A percentile compares a stretch with the other conserved stretches of the same genome.
Evolutionary conservation across 2,113 vertebrate genomes (phyloP).

Genomic region (Toxotes jaculatrix): DNA sequence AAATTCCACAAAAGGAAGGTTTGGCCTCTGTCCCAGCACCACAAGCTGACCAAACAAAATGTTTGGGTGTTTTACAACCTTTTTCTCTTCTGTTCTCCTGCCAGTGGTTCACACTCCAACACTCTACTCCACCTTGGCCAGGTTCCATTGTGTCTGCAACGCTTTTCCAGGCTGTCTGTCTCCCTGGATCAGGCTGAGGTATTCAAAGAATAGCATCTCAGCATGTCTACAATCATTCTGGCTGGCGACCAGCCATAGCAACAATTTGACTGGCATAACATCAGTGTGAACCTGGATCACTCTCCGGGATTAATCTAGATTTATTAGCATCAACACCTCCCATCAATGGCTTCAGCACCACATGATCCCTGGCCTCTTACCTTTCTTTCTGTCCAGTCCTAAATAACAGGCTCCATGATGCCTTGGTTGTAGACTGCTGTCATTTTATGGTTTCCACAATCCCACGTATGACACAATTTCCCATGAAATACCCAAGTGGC

Average conservation of each 20-base stretch:
- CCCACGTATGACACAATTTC: slow-evolving; percentile 8
- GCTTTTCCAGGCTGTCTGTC: slow-evolving; percentile 55
- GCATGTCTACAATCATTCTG: slow-evolving; percentile 58
- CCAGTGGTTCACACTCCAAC: slow-evolving; percentile 53
- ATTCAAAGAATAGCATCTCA: slow-evolving; percentile 61
- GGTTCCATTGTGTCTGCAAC: slow-evolving; percentile 67
- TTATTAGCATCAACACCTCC: slow-evolving; percentile 63
- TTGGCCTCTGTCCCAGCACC: slow-evolving; percentile 39
- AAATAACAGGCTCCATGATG: slow-evolving; percentile 14
- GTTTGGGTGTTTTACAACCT: slow-evolving; percentile 58
- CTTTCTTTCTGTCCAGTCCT: slow-evolving; percentile 16
- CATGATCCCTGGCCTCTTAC: slow-evolving; percentile 41
- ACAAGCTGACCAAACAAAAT: slow-evolving; percentile 60
- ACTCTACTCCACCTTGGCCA: slow-evolving; percentile 58
- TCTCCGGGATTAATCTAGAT: slow-evolving; percentile 67
- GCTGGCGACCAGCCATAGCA: slow-evolving; percentile 57
- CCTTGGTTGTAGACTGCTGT: slow-evolving; percentile 16
- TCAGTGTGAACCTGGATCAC: slow-evolving; percentile 53
- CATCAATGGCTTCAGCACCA: slow-evolving; percentile 15
- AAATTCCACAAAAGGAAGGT: slow-evolving; percentile 52
- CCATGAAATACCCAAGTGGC: not conserved
- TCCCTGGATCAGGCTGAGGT: slow-evolving; percentile 46
- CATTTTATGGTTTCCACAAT: slow-evolving; percentile 1
- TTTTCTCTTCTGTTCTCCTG: slow-evolving; percentile 48
- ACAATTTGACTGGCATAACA: slow-evolving; percentile 47